Conservation (phyloP, 2,888 invertebrate genomes). For the Plagiodera versicolora region DNA sequence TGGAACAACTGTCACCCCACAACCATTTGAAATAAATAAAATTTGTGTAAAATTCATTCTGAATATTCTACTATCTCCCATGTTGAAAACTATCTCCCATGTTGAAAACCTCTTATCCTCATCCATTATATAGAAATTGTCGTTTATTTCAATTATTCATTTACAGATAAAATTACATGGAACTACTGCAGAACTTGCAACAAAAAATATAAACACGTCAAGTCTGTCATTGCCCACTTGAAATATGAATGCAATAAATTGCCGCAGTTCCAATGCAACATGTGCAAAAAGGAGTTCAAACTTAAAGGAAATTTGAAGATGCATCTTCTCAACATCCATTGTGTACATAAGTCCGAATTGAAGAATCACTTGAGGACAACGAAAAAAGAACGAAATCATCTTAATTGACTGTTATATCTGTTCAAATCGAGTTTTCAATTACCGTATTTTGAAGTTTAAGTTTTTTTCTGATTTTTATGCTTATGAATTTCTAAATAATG, state of each 20-base stretch:
- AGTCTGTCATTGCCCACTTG: conserved; percentile 33
- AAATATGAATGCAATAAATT: conserved; percentile 40
- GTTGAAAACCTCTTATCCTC: too few relatives aligned
- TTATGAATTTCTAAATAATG: too few relatives aligned
- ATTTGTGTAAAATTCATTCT: too few relatives aligned
- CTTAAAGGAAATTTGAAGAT: conserved; percentile 35
- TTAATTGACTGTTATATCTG: too few relatives aligned
- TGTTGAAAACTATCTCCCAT: too few relatives aligned
- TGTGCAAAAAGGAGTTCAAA: conserved; percentile 34
- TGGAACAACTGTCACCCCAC: conserved; percentile 20
- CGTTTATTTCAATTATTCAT: neutral
- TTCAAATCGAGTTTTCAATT: too few relatives aligned
- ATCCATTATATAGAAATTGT: too few relatives aligned
- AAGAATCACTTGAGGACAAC: too few relatives aligned
- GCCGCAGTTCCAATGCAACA: conserved; percentile 34
- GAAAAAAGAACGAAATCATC: too few relatives aligned
- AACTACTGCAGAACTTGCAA: conserved; percentile 25
- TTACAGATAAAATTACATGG: conserved; percentile 10
- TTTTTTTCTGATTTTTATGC: too few relatives aligned
- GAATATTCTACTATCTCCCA: too few relatives aligned
- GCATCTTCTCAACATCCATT: conserved; percentile 29
- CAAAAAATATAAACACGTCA: conserved; percentile 30
- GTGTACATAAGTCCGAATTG: neutral
- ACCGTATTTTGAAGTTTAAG: too few relatives aligned
- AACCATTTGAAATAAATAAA: conserved; percentile 9